Evolutionary conservation across 2,888 invertebrate genomes (phyloP).

Genomic region (Boloria euphrosyne): DNA sequence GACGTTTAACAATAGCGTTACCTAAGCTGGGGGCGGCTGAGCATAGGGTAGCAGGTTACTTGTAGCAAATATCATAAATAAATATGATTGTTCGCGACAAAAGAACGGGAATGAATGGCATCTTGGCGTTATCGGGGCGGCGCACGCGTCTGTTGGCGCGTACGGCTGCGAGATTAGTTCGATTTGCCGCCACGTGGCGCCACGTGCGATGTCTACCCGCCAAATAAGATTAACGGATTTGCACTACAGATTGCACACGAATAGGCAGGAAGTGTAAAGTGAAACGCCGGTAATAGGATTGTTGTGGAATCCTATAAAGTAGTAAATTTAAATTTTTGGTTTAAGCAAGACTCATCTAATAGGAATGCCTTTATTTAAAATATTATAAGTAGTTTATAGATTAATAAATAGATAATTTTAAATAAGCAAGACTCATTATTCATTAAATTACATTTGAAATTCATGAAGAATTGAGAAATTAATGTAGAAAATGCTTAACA

Average conservation of each 20-base stretch:
- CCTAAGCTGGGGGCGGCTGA: slow-evolving; percentile 36
- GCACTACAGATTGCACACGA: slow-evolving; percentile 82
- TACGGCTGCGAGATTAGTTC: slow-evolving; percentile 78
- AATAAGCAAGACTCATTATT: no score
- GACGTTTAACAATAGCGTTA: slow-evolving; percentile 28
- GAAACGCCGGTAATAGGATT: slow-evolving; percentile 79
- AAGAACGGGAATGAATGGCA: slow-evolving; percentile 79
- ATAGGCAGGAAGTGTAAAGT: slow-evolving; percentile 81
- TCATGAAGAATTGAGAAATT: no score
- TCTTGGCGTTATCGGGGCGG: slow-evolving; percentile 76
- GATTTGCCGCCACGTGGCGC: slow-evolving; percentile 79
- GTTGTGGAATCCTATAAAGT: slow-evolving; percentile 66
- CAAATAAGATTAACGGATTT: slow-evolving; percentile 82
- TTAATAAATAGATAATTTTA: no score
- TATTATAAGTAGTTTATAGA: no score
- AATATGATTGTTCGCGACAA: slow-evolving; percentile 80
- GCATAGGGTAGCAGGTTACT: slow-evolving; percentile 71
- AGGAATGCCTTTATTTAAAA: neutral
- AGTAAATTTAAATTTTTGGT: slow-evolving; percentile 1
- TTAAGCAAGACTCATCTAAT: neutral
- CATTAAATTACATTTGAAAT: no score
- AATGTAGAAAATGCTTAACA: no score
- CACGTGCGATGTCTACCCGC: slow-evolving; percentile 74
- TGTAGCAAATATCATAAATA: slow-evolving; percentile 80
- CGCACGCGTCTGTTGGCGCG: slow-evolving; percentile 79